Conservation (phyloP, 37 sponge, comb jelly and placozoan species). For the Hexactinellida sp. region DNA sequence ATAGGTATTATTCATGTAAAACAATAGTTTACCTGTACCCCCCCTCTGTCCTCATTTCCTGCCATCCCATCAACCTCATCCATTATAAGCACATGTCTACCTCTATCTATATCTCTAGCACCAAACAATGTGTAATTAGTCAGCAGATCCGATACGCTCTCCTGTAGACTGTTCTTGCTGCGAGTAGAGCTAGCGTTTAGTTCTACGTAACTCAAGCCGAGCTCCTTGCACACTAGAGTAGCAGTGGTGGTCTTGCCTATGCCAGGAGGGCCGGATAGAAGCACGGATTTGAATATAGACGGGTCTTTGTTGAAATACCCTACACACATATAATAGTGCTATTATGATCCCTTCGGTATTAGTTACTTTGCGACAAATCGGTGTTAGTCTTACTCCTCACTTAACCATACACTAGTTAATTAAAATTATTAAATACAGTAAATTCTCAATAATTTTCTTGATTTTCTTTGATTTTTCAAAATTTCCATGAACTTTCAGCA, state of each 20-base stretch:
- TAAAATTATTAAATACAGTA: too few species aligned
- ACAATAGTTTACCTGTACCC: slow-evolving; percentile 65
- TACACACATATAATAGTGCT: not conserved
- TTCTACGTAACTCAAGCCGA: slow-evolving; percentile 59
- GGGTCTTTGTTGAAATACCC: slow-evolving; percentile 47
- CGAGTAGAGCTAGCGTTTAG: slow-evolving; percentile 89
- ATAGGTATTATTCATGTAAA: too few species aligned
- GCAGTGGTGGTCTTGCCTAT: slow-evolving; percentile 96
- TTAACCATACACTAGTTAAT: too few species aligned
- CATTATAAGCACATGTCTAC: slow-evolving; percentile 77
- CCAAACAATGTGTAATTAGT: slow-evolving; percentile 37
- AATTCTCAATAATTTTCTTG: too few species aligned
- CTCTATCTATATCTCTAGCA: not conserved
- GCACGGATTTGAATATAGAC: slow-evolving; percentile 55
- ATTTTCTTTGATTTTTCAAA: too few species aligned
- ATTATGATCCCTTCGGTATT: not conserved
- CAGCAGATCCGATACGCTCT: slow-evolving; percentile 42
- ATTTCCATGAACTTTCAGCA: too few species aligned
- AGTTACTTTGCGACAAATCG: not conserved
- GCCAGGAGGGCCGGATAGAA: slow-evolving; percentile 95
- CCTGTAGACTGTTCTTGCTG: slow-evolving; percentile 56
- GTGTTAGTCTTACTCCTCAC: not conserved
- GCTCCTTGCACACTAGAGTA: slow-evolving; percentile 81
- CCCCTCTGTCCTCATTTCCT: slow-evolving; percentile 95
- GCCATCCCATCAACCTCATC: slow-evolving; percentile 99